Evolutionary conservation across 2,113 vertebrate genomes (phyloP), one percentile per base, ranked within the genome.

Genomic region (Callionymus lyra): DNA sequence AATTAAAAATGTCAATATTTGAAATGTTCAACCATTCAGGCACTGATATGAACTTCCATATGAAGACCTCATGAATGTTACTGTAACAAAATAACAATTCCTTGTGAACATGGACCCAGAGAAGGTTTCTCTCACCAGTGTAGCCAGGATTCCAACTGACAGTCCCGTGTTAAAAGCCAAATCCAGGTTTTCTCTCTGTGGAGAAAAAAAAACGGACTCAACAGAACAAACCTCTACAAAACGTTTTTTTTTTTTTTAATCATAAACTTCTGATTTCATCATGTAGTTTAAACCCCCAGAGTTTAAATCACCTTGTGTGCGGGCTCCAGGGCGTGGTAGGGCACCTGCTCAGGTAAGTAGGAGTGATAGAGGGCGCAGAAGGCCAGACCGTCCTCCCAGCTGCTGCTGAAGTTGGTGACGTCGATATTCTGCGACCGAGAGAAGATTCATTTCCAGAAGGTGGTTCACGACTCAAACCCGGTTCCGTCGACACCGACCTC

Each of bases 341-440:
- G 70, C 51, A 86, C 71, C 38, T 13, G 63, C 21, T 16, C 53
- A 10, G 83, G 82, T 18, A 84, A 65, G 46, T 81, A 86, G 1
- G 76, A 81, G 66, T 86, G 84, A 47, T 77, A 83, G 34, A 86
- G 38, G 0, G 84, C 83, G 44, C 84, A 86, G 54, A 86, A 82
- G 0, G 82, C 83, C 68, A 85, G 53, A 18, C 84, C 84, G 9
- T 86, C 83, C 27, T 76, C 77, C 84, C 84, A 86, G 57, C 83
- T 82, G 65, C 70, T 85, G 54, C 83, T 86, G 76, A 86, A 86
- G 64, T 86, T 85, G 34, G 81, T 85, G 51, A 86, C 84, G 12
- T 86, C 84, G 60, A 86, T 80, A 44, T 85, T 72, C 84, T 86
- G 72, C 37, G 34, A 21, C 42, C 68, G 1, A 45, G 40, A 42